Percentiles rank a stretch among this genome's conserved stretches.
phyloP scores from a whole-genome alignment of 2,888 invertebrate genomes.

The Pedicia rivosa region DNA sequence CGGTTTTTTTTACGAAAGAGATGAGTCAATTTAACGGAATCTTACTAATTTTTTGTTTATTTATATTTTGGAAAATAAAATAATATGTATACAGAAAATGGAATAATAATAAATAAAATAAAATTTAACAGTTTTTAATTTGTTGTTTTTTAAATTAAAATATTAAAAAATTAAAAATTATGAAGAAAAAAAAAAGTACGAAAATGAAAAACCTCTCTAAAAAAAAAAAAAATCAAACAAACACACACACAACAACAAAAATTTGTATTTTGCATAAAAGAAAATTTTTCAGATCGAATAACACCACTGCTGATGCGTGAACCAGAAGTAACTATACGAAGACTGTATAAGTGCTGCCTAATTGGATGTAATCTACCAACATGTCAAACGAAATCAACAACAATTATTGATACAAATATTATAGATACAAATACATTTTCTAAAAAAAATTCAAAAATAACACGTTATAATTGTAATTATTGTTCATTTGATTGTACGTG shows the following conservation, averaged over 20 bases:
- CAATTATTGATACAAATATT: background rate
- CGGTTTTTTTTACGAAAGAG: no score
- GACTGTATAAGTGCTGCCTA: constrained; percentile 28
- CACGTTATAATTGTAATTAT: constrained; percentile 27
- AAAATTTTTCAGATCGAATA: constrained; percentile 32
- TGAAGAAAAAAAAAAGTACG: no score
- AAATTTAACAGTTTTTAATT: no score
- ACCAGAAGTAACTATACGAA: constrained; percentile 28
- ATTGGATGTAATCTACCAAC: background rate
- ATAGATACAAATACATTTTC: background rate
- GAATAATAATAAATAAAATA: no score
- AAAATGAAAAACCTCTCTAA: constrained; percentile 6
- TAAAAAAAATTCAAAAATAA: constrained; percentile 7
- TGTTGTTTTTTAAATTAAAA: no score
- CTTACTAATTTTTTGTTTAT: no score
- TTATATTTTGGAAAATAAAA: no score
- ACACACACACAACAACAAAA: background rate
- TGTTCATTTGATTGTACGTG: constrained; percentile 30
- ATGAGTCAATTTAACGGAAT: no score
- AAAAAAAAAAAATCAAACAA: constrained; percentile 7
- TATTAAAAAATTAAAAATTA: no score
- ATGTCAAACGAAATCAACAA: background rate
- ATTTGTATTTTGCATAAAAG: constrained; percentile 11
- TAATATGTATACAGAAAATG: no score
- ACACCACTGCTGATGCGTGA: no score